phyloP scores from a whole-genome alignment of 2,888 invertebrate genomes.

The Cosmia pyralina region DNA sequence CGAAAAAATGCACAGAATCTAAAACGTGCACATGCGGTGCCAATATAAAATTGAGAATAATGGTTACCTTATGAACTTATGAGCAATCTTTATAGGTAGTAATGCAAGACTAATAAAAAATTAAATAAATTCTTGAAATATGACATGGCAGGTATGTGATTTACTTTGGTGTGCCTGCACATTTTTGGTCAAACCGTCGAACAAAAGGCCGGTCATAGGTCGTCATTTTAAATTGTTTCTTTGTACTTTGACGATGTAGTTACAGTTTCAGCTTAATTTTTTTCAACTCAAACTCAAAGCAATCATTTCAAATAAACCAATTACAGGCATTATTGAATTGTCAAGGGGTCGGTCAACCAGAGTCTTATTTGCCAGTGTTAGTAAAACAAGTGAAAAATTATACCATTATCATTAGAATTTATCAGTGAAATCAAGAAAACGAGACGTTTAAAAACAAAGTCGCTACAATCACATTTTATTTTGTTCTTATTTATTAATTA shows the following conservation, averaged over 20 bases:
- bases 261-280: not conserved
- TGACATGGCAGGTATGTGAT: conserved; percentile 6
- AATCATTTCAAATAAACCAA: no score
- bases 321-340: no score
- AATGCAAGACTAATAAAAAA: conserved; percentile 23
- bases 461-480: not conserved
- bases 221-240: not conserved
- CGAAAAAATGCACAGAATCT: conserved; percentile 51
- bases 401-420: no score
- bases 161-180: not conserved
- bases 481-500: conserved; percentile 18
- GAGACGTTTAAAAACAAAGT: not conserved
- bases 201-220: no score
- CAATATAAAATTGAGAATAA: conserved; percentile 35
- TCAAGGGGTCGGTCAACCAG: no score
- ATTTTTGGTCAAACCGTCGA: not conserved
- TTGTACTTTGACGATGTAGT: not conserved
- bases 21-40: conserved; percentile 37
- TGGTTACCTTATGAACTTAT: conserved; percentile 19
- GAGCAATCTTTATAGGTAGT: conserved; percentile 14
- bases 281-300: no score
- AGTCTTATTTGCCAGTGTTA: not conserved
- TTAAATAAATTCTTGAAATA: conserved; percentile 21
- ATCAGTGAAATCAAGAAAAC: not conserved
- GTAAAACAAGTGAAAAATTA: not conserved